Conservation (phyloP, 2,113 vertebrate genomes). For the Siniperca chuatsi region DNA sequence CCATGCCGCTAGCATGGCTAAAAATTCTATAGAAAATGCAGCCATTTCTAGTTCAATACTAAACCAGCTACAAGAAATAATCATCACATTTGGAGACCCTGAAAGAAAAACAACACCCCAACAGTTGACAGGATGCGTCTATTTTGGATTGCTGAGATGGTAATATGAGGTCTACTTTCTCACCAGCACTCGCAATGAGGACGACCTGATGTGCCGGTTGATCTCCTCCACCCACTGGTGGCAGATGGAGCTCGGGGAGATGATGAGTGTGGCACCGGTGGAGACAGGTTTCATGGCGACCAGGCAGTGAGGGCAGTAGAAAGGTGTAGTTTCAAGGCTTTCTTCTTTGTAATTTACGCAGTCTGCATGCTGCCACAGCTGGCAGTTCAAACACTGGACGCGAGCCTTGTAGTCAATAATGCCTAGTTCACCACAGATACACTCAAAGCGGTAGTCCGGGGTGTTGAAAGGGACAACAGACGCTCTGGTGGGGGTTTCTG, state of each 20-base stretch:
- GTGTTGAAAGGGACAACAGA: constrained; percentile 86
- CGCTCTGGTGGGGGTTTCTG: constrained; percentile 60
- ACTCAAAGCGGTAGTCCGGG: constrained; percentile 93
- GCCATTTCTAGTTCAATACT: not conserved
- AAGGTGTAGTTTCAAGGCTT: constrained; percentile 90
- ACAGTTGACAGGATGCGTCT: too few species aligned
- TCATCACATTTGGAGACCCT: too few species aligned
- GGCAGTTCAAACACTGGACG: constrained; percentile 96
- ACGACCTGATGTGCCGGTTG: constrained; percentile 93
- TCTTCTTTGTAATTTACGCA: constrained; percentile 98
- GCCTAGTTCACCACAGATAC: constrained; percentile 95
- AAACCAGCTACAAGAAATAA: not conserved
- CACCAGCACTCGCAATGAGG: constrained; percentile 94
- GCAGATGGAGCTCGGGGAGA: constrained; percentile 98
- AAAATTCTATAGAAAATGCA: not conserved
- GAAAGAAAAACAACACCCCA: too few species aligned
- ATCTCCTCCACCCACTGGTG: constrained; percentile 99
- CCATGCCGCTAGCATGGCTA: not conserved
- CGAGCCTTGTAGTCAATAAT: constrained; percentile 92
- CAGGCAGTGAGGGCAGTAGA: constrained; percentile 98
- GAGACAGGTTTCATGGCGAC: constrained; percentile 96
- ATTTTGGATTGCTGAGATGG: not conserved
- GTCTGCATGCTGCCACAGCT: constrained; percentile 96
- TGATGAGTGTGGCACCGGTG: constrained; percentile 95
- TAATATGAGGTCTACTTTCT: constrained; percentile 41